Percentiles rank a stretch among this genome's conserved stretches.
Conservation (phyloP, 2,113 vertebrate genomes). For the Irena cyanogastra region DNA sequence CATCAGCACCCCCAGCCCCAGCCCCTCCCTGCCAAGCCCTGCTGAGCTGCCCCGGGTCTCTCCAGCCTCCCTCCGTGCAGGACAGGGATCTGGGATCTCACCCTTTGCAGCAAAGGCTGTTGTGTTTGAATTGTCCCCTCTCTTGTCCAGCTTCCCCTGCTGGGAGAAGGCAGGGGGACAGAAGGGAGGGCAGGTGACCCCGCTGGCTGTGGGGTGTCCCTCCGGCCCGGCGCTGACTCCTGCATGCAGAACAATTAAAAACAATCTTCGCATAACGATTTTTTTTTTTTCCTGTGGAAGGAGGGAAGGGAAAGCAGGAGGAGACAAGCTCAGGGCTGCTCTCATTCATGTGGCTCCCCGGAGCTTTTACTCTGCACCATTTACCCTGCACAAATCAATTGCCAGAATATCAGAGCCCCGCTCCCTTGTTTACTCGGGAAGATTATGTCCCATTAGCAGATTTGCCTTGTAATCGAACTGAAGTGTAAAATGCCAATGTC, state of each 20-base stretch:
- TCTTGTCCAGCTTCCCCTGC: neutral
- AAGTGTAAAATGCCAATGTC: slow-evolving; percentile 51
- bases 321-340: neutral
- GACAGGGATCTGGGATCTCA: neutral
- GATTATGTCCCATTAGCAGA: slow-evolving; percentile 59
- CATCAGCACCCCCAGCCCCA: too few relatives aligned
- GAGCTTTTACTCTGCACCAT: slow-evolving; percentile 48
- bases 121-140: neutral
- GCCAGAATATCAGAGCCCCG: slow-evolving; percentile 37
- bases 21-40: fast-evolving
- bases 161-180: fast-evolving
- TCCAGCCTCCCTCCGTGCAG: neutral
- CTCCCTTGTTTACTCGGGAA: slow-evolving; percentile 55
- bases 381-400: slow-evolving; percentile 57
- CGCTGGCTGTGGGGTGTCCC: neutral
- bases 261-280: neutral
- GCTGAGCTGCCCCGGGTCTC: fast-evolving
- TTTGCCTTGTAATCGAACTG: slow-evolving; percentile 61
- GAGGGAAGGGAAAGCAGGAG: neutral
- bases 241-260: neutral
- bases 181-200: neutral
- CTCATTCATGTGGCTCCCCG: neutral
- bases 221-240: neutral
- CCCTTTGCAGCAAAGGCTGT: neutral
- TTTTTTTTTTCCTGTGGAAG: neutral